Conservation (phyloP, 2,888 invertebrate species). For the Sialis fuliginosa region DNA sequence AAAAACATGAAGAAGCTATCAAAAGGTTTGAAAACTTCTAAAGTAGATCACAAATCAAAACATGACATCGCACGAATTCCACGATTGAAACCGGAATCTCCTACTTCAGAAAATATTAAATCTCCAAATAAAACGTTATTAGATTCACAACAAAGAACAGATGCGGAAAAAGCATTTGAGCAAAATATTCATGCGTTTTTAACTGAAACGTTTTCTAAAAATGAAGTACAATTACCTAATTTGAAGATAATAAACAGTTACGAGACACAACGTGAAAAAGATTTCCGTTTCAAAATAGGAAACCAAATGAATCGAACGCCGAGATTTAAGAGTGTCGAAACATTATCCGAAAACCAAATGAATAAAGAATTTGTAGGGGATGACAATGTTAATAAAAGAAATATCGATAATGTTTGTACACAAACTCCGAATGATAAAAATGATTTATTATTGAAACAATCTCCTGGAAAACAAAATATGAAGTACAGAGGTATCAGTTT, state of each 20-base stretch:
- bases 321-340: slow-evolving; percentile 20
- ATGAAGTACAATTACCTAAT: slow-evolving; percentile 9
- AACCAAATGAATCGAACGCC: slow-evolving; percentile 19
- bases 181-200: slow-evolving; percentile 25
- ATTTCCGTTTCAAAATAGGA: slow-evolving; percentile 6
- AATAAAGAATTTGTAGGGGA: too few relatives aligned
- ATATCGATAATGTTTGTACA: background rate
- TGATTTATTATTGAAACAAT: background rate
- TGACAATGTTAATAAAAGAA: background rate
- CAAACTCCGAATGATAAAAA: background rate
- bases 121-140: background rate
- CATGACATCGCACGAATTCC: slow-evolving; percentile 4
- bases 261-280: slow-evolving; percentile 12
- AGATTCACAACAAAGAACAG: background rate
- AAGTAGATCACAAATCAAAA: slow-evolving; percentile 5
- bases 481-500: background rate
- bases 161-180: slow-evolving; percentile 19
- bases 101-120: background rate
- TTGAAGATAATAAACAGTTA: slow-evolving; percentile 15
- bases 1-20: slow-evolving; percentile 5
- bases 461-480: background rate
- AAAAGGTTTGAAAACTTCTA: slow-evolving; percentile 4
- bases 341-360: too few relatives aligned
- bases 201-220: slow-evolving; percentile 21
- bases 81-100: slow-evolving; percentile 3